phyloP scores from a whole-genome alignment of 2,888 invertebrate genomes.

The Hedya salicella region DNA sequence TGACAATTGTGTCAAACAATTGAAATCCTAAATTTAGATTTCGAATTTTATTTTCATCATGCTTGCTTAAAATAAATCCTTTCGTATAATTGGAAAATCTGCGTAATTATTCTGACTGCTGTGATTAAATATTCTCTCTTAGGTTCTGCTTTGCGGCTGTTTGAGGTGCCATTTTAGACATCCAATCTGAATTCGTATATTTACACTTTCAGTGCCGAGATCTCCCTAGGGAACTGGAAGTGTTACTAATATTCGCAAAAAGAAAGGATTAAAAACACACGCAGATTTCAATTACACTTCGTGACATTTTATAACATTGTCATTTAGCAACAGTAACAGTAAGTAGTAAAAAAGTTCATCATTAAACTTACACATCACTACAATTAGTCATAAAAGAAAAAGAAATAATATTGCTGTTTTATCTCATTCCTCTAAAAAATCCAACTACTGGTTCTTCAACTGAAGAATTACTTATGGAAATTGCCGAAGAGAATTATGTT shows the following conservation, averaged over 20 bases:
- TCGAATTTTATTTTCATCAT: too few relatives aligned
- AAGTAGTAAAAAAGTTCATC: too few relatives aligned
- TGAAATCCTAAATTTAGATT: constrained; percentile 1
- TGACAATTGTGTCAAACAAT: constrained; percentile 4
- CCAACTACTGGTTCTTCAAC: constrained; percentile 50
- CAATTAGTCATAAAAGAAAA: constrained; percentile 12
- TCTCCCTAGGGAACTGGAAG: too few relatives aligned
- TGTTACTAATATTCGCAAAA: neutral
- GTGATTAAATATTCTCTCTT: constrained; percentile 9
- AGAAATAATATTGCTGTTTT: too few relatives aligned
- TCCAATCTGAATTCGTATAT: neutral
- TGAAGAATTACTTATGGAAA: constrained; percentile 60
- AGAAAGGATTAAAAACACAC: too few relatives aligned
- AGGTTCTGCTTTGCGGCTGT: neutral
- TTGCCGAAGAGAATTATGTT: constrained; percentile 46
- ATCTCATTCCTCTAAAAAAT: too few relatives aligned
- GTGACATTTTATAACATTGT: too few relatives aligned
- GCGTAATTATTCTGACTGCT: constrained; percentile 19
- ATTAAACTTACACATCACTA: neutral
- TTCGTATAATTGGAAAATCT: constrained; percentile 8
- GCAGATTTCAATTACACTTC: too few relatives aligned
- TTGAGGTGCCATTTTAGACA: neutral
- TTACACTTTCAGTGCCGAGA: too few relatives aligned
- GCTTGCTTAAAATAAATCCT: too few relatives aligned
- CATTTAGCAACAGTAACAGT: neutral